Base-by-base conservation (phyloP, 2,797 vertebrate species). In the Vultur gryphus region DNA sequence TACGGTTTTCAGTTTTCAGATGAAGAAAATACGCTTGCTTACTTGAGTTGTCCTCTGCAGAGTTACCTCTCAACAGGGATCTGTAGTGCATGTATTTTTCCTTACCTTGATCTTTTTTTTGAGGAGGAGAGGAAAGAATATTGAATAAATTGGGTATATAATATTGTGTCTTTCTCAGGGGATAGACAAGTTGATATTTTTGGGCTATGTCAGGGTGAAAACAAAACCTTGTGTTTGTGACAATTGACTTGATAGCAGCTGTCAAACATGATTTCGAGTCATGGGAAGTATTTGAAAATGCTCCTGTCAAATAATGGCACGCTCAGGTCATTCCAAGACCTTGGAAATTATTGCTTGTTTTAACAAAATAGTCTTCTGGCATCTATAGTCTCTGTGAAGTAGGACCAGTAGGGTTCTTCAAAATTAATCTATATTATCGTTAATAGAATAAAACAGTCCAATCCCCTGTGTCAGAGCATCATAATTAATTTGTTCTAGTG, bases 401-500 rank as follows among this genome's bases (percentile, higher is more conserved):
- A 64, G 65, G 57, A 88, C n/a, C 35, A 61, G 61, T 65, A 88
- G 61, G 43, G n/a, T 85, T 95, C 87, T 95, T 94, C 44, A 75
- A 80, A 96, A 89, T 85, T 67, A 75, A 71, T 87, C 64, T 92
- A 7, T 89, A 61, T 78, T 88, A 58, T 75, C 2, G 0, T 51
- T 94, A 80, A 89, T 85, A 35, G 61, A 94, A 77, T 84, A 87
- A 94, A 97, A 33, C 35, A 67, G 70, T 70, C 37, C 48, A 79
- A 43, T 93, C 75, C 29, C 71, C 26, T 2, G 1, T 94, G 78
- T 85, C 75, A 84, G 48, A 91, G 25, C 71, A 95, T 94, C 67
- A 54, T 82, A 77, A 87, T 95, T 87, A 82, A 92, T 96, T 89
- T 92, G 48, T 89, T 93, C 48, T 71, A 39, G n/a, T 70, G 73